These are phyloP conservation scores for Caenorhabditis becei DNA, from an alignment of 2,888 invertebrate genomes.

Conservation along the genomic window DNA sequence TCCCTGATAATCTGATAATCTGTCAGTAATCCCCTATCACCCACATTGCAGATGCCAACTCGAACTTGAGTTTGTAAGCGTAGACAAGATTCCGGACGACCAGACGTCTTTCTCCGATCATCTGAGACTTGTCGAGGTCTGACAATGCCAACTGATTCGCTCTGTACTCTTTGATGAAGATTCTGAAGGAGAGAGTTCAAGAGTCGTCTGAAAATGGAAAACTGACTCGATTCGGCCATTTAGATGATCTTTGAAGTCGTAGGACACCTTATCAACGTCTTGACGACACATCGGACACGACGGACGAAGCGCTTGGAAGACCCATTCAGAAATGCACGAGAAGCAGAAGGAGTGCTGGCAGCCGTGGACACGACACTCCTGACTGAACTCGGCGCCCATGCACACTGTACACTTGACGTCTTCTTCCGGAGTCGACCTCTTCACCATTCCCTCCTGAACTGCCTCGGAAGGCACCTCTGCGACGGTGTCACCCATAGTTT, in stretches of 20 bases:
- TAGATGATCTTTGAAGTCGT: slow-evolving; percentile 12
- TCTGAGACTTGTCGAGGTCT: slow-evolving; percentile 9
- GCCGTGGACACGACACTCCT: slow-evolving; percentile 41
- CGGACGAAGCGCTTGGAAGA: slow-evolving; percentile 33
- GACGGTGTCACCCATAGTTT: slow-evolving; percentile 34
- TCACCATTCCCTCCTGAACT: not conserved
- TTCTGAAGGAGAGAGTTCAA: slow-evolving; percentile 5
- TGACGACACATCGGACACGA: slow-evolving; percentile 47
- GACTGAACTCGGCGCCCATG: slow-evolving; percentile 19
- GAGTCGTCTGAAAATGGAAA: not conserved
- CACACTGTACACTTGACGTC: slow-evolving; percentile 42
- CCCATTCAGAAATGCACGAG: slow-evolving; percentile 61
- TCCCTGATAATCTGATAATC: too few species aligned
- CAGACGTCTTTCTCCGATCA: slow-evolving; percentile 33
- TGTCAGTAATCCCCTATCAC: not conserved
- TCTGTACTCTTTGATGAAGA: slow-evolving; percentile 32
- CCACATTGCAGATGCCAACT: slow-evolving; percentile 14
- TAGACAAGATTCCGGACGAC: slow-evolving; percentile 43
- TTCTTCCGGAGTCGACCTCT: not conserved
- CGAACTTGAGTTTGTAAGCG: slow-evolving; percentile 3
- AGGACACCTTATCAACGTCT: slow-evolving; percentile 27
- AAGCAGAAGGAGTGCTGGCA: slow-evolving; percentile 59
- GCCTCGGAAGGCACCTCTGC: slow-evolving; percentile 5
- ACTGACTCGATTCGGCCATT: slow-evolving; percentile 17
- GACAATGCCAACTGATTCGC: slow-evolving; percentile 16